Evolutionary conservation across 2,888 invertebrate genomes (phyloP).

Genomic region (Arge pagana): DNA sequence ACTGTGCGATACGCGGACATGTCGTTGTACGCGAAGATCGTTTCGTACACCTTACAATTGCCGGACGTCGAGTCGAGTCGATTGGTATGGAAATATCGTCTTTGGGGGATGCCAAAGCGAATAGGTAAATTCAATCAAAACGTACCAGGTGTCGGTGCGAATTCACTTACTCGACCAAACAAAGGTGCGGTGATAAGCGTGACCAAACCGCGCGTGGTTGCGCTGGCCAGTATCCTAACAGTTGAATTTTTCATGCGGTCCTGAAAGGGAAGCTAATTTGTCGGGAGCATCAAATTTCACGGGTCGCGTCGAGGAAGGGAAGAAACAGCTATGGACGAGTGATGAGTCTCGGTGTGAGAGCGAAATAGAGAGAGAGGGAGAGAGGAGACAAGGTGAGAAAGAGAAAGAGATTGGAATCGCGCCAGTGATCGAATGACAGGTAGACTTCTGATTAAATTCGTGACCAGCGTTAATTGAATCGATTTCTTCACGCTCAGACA

Average conservation of each 20-base stretch:
- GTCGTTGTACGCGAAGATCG: too few relatives aligned
- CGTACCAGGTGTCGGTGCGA: neutral
- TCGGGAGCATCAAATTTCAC: slow-evolving; percentile 2
- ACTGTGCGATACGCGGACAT: too few relatives aligned
- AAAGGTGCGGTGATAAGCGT: neutral
- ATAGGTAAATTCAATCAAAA: too few relatives aligned
- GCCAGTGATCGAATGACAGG: slow-evolving; percentile 5
- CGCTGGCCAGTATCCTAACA: neutral
- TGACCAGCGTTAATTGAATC: neutral
- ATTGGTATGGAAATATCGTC: too few relatives aligned
- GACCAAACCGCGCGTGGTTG: neutral
- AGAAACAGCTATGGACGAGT: too few relatives aligned
- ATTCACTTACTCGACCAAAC: neutral
- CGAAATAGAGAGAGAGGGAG: neutral
- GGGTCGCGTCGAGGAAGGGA: neutral
- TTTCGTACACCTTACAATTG: too few relatives aligned
- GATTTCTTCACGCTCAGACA: too few relatives aligned
- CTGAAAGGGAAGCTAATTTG: slow-evolving; percentile 9
- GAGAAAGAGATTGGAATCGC: too few relatives aligned
- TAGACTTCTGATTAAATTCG: slow-evolving; percentile 3
- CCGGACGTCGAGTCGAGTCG: too few relatives aligned
- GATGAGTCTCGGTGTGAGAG: too few relatives aligned
- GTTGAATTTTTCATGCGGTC: slow-evolving; percentile 5
- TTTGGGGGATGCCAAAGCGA: too few relatives aligned
- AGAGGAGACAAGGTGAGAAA: neutral